Evolutionary conservation across 1,140 invertebrate genomes (phyloP).

Genomic region (Drosophila tani): DNA sequence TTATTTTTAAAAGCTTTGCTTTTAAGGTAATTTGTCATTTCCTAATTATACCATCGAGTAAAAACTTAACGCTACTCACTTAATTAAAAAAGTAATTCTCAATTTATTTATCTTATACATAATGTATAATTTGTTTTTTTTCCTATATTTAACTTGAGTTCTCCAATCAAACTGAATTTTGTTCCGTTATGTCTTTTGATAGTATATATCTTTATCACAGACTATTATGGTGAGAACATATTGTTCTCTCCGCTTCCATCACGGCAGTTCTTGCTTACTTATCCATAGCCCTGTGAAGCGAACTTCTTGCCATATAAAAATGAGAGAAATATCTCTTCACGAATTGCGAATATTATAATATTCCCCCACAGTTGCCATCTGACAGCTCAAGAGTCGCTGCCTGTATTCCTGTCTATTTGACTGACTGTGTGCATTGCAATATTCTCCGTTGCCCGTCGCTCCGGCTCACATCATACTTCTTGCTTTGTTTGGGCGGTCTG

Average conservation of each 20-base stretch:
- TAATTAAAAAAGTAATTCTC: no score
- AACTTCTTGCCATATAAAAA: constrained; percentile 6
- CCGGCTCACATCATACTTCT: constrained; percentile 4
- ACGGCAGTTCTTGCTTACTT: background rate
- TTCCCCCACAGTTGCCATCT: constrained; percentile 39
- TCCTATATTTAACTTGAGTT: no score
- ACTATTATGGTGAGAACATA: background rate
- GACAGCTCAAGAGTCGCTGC: constrained; percentile 43
- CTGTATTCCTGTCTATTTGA: constrained; percentile 26
- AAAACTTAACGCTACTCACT: no score
- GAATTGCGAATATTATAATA: constrained; percentile 45
- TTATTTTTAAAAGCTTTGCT: no score
- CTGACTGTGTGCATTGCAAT: constrained; percentile 20
- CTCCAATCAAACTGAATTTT: no score
- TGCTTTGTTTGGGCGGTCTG: constrained; percentile 58
- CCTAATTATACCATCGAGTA: no score
- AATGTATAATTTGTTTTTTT: no score
- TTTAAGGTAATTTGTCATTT: no score
- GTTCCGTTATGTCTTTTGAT: no score
- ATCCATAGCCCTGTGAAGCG: background rate
- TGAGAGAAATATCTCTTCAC: constrained; percentile 10
- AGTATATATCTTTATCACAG: no score
- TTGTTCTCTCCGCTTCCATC: background rate
- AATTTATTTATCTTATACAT: no score
- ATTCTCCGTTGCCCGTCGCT: constrained; percentile 16